Base-by-base conservation (phyloP, 2,113 vertebrate genomes). In the Rhagologus leucostigma region DNA sequence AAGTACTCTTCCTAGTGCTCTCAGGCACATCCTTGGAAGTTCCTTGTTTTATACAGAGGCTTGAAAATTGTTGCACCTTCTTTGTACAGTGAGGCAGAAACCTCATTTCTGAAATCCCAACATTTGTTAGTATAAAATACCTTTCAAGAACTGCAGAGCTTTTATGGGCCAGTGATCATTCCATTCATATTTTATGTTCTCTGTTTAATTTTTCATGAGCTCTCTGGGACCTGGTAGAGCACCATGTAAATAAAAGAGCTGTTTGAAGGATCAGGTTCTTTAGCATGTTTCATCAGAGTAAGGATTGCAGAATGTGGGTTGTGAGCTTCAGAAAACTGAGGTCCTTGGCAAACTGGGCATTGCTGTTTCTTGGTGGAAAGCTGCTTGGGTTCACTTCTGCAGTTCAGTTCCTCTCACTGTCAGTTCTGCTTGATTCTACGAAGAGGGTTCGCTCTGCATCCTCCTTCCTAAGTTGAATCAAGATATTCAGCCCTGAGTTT, bases 121-220 rank as follows among this genome's bases (percentile, higher is more conserved):
- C 14, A 44, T 78, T 79, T 3, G 3, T 83, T 89, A 56, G 0
- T 41, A 47, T 76, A 92, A 77, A 92, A 77, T 5, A 63, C 33
- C 30, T 73, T 83, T 84, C 63, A 70, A 55, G 84, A 84, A 23
- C 69, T 56, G n/a, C 59, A 67, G 37, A 69, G 70, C 60, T 93
- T 87, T 95, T 90, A 87, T 76, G 83, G 60, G 42, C 70, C 7
- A 11, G n/a, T 88, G 86, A 92, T 78, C 63, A 76, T 90, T 56
- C 68, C 63, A 83, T 97, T 92, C 82, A 96, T 96, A 90, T 95
- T 97, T 97, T 83, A 97, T 95, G 59, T 77, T 82, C 63, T 83
- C 24, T 3, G 0, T 85, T 96, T 89, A 96, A 96, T 95, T 97
- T 96, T 97, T 97, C 85, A 95, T 95, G 75, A 95, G 56, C 41